Percentiles rank a stretch among this genome's conserved stretches.
Conservation (phyloP, 2,888 invertebrate species). For the Apamea monoglypha region DNA sequence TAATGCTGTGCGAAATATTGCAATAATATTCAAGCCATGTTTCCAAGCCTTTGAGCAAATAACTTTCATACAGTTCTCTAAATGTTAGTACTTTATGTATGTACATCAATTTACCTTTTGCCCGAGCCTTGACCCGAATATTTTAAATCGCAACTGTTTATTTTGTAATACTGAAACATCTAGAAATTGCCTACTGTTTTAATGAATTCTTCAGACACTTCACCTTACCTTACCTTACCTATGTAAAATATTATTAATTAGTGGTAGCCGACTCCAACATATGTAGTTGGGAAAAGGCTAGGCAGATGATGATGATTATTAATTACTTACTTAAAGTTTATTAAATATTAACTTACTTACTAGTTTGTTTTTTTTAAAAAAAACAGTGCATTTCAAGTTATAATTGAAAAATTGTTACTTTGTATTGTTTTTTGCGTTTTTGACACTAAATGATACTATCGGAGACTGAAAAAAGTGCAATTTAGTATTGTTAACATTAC, state of each 20-base stretch:
- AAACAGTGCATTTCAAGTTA: background rate
- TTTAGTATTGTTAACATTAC: slow-evolving; percentile 23
- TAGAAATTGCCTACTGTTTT: background rate
- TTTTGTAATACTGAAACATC: slow-evolving; percentile 25
- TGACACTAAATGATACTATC: slow-evolving; percentile 27
- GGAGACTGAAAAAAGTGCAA: background rate
- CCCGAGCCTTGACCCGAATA: slow-evolving; percentile 30
- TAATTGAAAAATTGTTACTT: background rate
- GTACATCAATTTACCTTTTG: background rate
- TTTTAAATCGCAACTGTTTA: slow-evolving; percentile 6
- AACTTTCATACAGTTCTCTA: background rate
- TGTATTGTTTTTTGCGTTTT: slow-evolving; percentile 11
- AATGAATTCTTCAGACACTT: background rate
- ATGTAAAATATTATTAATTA: too few relatives aligned
- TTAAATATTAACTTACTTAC: background rate
- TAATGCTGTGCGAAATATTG: slow-evolving; percentile 5
- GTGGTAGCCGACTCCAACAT: too few relatives aligned
- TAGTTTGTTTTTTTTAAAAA: background rate
- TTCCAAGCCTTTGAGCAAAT: background rate
- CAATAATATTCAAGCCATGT: background rate
- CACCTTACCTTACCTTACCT: too few relatives aligned
- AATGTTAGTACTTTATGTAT: background rate
- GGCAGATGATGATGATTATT: too few relatives aligned
- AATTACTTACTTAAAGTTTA: background rate
- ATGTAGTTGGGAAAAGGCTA: too few relatives aligned